These are phyloP conservation scores for Aulostomus chinensis DNA, from an alignment of 2,797 vertebrate species.

Conservation along the genomic window DNA sequence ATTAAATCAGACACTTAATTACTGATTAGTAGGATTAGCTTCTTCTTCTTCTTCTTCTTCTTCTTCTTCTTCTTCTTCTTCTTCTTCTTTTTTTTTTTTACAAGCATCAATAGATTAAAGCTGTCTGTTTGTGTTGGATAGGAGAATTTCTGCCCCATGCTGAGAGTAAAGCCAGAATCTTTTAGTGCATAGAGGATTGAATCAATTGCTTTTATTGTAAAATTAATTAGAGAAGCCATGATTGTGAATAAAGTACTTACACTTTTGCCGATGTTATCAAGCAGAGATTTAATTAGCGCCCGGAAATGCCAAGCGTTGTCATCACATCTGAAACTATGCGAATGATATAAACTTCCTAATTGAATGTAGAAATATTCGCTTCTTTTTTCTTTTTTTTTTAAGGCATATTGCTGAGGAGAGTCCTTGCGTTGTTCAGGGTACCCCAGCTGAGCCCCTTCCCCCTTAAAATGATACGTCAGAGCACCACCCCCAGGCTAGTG, in stretches of 20 bases:
- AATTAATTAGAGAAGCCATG: conserved; percentile 31
- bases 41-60: too few species aligned
- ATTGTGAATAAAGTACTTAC: conserved; percentile 35
- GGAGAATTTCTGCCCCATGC: neutral
- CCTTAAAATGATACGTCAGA: conserved; percentile 34
- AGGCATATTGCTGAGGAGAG: too few species aligned
- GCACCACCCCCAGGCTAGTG: conserved; percentile 19
- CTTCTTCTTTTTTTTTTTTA: conserved; percentile 41
- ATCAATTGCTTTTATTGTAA: conserved; percentile 15
- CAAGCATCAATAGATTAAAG: conserved; percentile 35
- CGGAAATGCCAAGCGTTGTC: conserved; percentile 17
- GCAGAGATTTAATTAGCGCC: conserved; percentile 28
- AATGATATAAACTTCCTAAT: conserved; percentile 1
- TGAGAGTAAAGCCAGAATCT: conserved; percentile 4
- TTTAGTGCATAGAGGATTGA: conserved; percentile 6
- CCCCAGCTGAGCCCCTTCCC: conserved; percentile 15
- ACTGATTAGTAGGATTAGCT: conserved; percentile 39
- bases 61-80: too few species aligned
- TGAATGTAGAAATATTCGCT: too few species aligned
- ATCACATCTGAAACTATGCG: neutral
- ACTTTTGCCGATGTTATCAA: conserved; percentile 35
- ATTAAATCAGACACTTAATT: conserved; percentile 49
- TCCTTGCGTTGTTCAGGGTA: neutral
- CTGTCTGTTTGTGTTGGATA: conserved; percentile 22
- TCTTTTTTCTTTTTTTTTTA: too few species aligned